Evolutionary conservation across 2,797 vertebrate genomes (phyloP), one percentile per base, ranked within the genome.

Genomic region (Argyrosomus regius): DNA sequence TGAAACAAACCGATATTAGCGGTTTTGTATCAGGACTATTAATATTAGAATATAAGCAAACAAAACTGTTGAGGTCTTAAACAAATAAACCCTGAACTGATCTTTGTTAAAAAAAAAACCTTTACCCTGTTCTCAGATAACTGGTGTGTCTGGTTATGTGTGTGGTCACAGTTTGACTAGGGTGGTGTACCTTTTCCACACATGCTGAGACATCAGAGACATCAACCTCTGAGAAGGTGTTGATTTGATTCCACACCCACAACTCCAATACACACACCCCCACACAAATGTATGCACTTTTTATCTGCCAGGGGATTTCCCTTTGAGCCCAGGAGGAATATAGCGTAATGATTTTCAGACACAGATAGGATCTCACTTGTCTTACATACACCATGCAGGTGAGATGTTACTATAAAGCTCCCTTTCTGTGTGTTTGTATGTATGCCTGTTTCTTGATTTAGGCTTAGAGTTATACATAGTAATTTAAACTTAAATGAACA

Each of bases 341-440:
- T 69, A 82, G 73, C 77, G 35, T 84, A 87, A 89, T 85, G 83
- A 89, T 91, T 91, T 91, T 90, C 68, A 85, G 81, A 69, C 63
- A 57, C 63, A 70, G 82, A 89, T 84, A 81, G 49, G 28, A 91
- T 88, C 85, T 82, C 26, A 13, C 61, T 72, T 41, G 62, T 77
- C 69, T 81, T 65, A 78, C 54, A 70, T 66, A 56, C 41, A 64
- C 58, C 46, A 61, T 48, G 39, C 66, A 80, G 76, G 71, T 83
- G 77, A 75, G 60, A 79, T 28, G 41, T 77, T 69, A 52, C 31
- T 65, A 60, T 43, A 67, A 20, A 73, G 59, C 13, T 46, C 10
- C 17, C 1, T 39, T 11, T 71, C 4, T 43, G 7, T 53, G 28
- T 60, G 20, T 72, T 20, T 71, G 1, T 63, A n/a, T 56, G 14